phyloP scores from a whole-genome alignment of 2,888 invertebrate species.

The Caenorhabditis sp. region DNA sequence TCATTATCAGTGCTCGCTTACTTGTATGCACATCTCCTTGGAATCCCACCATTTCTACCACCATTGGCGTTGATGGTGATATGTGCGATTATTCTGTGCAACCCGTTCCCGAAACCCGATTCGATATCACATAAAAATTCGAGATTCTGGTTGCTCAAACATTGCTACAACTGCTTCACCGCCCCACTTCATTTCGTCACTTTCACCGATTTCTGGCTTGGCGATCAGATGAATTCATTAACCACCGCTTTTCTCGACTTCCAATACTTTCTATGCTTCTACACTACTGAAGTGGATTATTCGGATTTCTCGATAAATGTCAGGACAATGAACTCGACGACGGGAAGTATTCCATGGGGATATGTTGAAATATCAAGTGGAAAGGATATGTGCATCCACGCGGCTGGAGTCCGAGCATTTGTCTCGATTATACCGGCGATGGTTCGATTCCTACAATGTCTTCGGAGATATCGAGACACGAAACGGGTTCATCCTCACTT shows the following conservation, averaged over 20 bases:
- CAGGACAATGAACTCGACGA: conserved; percentile 60
- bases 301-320: conserved; percentile 40
- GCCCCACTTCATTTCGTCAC: conserved; percentile 75
- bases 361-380: conserved; percentile 68
- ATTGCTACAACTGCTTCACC: conserved; percentile 70
- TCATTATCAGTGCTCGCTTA: conserved; percentile 76
- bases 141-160: conserved; percentile 69
- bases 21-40: conserved; percentile 82
- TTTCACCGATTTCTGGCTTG: conserved; percentile 76
- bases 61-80: conserved; percentile 84
- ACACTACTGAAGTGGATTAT: conserved; percentile 75
- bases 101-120: conserved; percentile 89
- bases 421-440: conserved; percentile 93
- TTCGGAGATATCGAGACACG: conserved; percentile 92
- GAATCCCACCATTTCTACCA: conserved; percentile 90
- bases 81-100: conserved; percentile 83
- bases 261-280: conserved; percentile 92
- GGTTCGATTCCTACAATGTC: conserved; percentile 95
- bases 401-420: conserved; percentile 81
- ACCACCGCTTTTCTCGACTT: conserved; percentile 88
- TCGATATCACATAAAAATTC: conserved; percentile 77
- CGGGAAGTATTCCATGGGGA: conserved; percentile 68
- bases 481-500: conserved; percentile 88
- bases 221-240: conserved; percentile 81
- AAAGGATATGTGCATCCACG: conserved; percentile 77